phyloP scores from a whole-genome alignment of 1,140 invertebrate genomes.

The Lordiphosa stackelbergi region DNA sequence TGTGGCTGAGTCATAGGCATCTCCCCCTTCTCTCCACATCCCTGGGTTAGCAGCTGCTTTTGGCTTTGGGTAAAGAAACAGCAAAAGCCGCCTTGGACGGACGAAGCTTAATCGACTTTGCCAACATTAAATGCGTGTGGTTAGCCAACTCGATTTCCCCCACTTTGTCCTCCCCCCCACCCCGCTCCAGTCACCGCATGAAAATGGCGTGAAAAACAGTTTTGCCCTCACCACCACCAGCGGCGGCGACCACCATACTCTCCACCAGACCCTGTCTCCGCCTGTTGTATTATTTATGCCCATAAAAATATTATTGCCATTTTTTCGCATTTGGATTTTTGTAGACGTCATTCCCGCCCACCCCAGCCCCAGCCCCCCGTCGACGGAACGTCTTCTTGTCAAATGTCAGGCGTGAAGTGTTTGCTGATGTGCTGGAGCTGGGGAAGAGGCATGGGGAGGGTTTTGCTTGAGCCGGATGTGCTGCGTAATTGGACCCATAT shows the following conservation, averaged over 20 bases:
- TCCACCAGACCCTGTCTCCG: slow-evolving; percentile 7
- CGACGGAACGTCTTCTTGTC: slow-evolving; percentile 47
- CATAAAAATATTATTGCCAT: slow-evolving; percentile 76
- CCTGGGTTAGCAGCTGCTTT: slow-evolving; percentile 27
- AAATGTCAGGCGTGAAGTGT: slow-evolving; percentile 75
- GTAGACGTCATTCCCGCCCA: slow-evolving; percentile 27
- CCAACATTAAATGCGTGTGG: slow-evolving; percentile 70
- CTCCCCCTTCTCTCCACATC: background rate
- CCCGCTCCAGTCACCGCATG: slow-evolving; percentile 6
- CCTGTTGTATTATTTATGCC: slow-evolving; percentile 68
- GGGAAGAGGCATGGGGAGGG: background rate
- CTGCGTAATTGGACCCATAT: slow-evolving; percentile 74
- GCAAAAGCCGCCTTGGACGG: slow-evolving; percentile 28
- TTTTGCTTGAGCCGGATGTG: slow-evolving; percentile 53
- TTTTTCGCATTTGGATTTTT: slow-evolving; percentile 72
- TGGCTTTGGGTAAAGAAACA: slow-evolving; percentile 16
- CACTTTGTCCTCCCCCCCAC: background rate
- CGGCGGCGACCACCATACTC: background rate
- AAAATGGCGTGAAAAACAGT: slow-evolving; percentile 68
- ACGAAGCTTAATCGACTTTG: slow-evolving; percentile 69
- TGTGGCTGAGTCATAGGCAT: slow-evolving; percentile 47
- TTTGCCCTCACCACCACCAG: slow-evolving; percentile 4
- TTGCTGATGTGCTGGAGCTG: slow-evolving; percentile 61
- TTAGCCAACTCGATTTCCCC: slow-evolving; percentile 33
- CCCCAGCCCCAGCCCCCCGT: background rate